Evolutionary conservation across 2,888 invertebrate species (phyloP).

Genomic region (Cancer borealis): DNA sequence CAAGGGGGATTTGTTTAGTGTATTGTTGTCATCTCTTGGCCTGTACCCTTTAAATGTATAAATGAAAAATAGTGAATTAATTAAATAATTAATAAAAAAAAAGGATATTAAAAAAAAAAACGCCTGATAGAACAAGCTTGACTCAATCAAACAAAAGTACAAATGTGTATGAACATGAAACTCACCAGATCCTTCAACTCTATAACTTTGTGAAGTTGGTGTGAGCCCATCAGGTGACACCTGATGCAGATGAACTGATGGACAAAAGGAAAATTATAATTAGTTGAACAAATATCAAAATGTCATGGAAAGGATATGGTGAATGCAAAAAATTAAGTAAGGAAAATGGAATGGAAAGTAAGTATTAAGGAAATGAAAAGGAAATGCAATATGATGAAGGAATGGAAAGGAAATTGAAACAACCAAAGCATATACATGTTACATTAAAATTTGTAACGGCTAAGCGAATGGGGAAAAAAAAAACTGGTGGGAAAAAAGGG

Average conservation of each 20-base stretch:
- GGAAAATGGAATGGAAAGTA: background rate
- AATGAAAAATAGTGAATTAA: too few relatives aligned
- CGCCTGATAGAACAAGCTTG: too few relatives aligned
- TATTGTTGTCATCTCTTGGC: too few relatives aligned
- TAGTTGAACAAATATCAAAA: background rate
- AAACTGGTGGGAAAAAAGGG: too few relatives aligned
- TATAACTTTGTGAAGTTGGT: conserved; percentile 44
- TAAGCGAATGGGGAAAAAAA: too few relatives aligned
- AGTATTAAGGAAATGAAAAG: background rate
- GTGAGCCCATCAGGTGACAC: conserved; percentile 41
- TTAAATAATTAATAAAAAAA: too few relatives aligned
- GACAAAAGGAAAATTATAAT: too few relatives aligned
- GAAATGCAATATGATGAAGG: background rate
- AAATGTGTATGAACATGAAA: background rate
- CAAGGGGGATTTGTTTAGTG: too few relatives aligned
- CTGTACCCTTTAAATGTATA: too few relatives aligned
- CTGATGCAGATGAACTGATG: conserved; percentile 42
- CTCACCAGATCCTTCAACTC: conserved; percentile 37
- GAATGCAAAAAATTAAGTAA: background rate
- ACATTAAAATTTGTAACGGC: too few relatives aligned
- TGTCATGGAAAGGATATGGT: background rate
- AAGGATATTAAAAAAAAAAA: too few relatives aligned
- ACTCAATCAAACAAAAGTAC: background rate
- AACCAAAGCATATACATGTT: too few relatives aligned
- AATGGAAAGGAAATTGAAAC: background rate